phyloP scores from a whole-genome alignment of 2,113 vertebrate species.

The Aplodontia rufa region DNA sequence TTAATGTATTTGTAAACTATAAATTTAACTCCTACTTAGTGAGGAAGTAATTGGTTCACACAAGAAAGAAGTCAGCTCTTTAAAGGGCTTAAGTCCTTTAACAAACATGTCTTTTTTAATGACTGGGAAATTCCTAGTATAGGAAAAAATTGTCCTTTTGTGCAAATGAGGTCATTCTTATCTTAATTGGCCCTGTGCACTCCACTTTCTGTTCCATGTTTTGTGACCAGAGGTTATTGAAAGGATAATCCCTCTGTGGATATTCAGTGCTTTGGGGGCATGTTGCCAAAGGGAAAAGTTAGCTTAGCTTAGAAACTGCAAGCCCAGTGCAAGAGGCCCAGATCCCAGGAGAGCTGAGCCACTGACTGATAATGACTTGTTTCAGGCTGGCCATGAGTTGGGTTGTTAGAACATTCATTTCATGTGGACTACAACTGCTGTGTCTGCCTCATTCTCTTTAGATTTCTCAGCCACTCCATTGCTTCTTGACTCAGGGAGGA shows the following conservation, averaged over 20 bases:
- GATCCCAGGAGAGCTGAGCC: background rate
- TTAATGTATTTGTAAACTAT: conserved; percentile 71
- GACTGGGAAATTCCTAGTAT: conserved; percentile 46
- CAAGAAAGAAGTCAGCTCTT: conserved; percentile 36
- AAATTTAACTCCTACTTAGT: conserved; percentile 68
- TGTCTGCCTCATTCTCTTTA: background rate
- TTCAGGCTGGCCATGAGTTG: background rate
- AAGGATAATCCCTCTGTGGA: conserved; percentile 41
- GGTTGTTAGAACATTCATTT: background rate
- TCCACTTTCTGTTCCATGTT: conserved; percentile 28
- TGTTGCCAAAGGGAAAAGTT: conserved; percentile 65
- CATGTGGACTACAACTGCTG: background rate
- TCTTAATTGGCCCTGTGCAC: background rate
- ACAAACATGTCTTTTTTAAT: conserved; percentile 50
- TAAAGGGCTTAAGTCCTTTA: conserved; percentile 65
- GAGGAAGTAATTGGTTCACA: conserved; percentile 58
- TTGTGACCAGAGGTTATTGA: conserved; percentile 58
- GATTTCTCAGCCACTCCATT: background rate
- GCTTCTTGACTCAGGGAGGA: background rate
- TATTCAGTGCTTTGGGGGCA: conserved; percentile 10
- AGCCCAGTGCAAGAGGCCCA: background rate
- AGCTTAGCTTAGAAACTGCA: conserved; percentile 47
- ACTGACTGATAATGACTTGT: conserved; percentile 3
- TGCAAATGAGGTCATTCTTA: conserved; percentile 48
- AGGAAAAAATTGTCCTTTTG: conserved; percentile 49